phyloP scores from a whole-genome alignment of 2,888 invertebrate genomes.

The Stegophylla sp. region DNA sequence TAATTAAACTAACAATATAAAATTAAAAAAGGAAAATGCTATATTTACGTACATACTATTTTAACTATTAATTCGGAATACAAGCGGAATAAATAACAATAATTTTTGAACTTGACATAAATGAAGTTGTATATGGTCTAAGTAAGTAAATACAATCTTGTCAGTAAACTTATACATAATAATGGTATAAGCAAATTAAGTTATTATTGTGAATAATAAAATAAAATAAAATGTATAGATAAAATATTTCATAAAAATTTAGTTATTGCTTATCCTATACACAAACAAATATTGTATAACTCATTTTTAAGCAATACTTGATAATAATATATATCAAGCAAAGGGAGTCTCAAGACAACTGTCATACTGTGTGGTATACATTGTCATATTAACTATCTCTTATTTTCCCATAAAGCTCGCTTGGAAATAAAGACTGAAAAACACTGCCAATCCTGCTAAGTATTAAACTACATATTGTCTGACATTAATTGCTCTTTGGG shows the following conservation, averaged over 20 bases:
- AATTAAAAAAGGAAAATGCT: constrained; percentile 27
- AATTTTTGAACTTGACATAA: neutral
- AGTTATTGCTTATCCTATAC: no score
- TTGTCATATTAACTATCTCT: no score
- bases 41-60: constrained; percentile 10
- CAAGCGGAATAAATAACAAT: neutral
- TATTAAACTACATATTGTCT: neutral
- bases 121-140: neutral
- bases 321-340: no score
- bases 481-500: neutral
- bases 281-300: no score
- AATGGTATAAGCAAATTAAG: neutral
- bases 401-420: no score
- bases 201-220: neutral
- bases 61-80: constrained; percentile 35
- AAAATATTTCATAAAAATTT: no score
- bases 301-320: no score
- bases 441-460: no score
- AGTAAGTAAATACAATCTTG: neutral
- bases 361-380: no score
- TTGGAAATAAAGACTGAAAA: no score
- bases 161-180: neutral
- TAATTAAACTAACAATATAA: constrained; percentile 17
- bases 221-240: no score
- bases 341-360: no score